phyloP scores from a whole-genome alignment of 2,888 invertebrate genomes.

The Darwinula stevensoni region DNA sequence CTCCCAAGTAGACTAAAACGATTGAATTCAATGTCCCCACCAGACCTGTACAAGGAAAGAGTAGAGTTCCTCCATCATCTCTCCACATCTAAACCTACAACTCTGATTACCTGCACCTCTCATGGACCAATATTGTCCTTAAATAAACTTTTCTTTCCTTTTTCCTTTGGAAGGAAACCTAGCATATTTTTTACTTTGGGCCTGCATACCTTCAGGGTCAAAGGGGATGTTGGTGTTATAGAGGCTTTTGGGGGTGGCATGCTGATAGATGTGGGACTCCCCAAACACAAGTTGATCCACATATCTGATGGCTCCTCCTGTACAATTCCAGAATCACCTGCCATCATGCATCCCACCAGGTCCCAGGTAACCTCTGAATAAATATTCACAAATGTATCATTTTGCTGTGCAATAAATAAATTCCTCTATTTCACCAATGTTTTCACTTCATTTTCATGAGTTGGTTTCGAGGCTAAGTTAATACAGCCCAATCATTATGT shows the following conservation, averaged over 20 bases:
- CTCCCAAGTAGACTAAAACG: no score
- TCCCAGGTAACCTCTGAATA: slow-evolving; percentile 50
- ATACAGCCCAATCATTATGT: no score
- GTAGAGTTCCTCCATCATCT: no score
- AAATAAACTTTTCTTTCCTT: slow-evolving; percentile 1
- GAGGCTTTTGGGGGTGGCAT: slow-evolving; percentile 28
- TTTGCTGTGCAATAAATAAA: no score
- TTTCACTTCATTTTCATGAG: no score
- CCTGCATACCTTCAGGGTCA: slow-evolving; percentile 3
- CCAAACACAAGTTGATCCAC: slow-evolving; percentile 47
- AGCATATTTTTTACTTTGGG: background rate
- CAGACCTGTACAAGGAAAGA: no score
- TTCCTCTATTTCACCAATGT: no score
- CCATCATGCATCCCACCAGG: slow-evolving; percentile 54
- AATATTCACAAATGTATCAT: background rate
- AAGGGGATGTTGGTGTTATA: slow-evolving; percentile 14
- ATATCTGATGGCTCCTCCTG: slow-evolving; percentile 65
- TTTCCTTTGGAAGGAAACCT: background rate
- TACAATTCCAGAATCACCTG: slow-evolving; percentile 24
- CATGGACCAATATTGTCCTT: no score
- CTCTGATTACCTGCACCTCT: no score
- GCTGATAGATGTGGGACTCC: slow-evolving; percentile 38
- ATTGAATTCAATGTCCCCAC: no score
- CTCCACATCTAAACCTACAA: no score
- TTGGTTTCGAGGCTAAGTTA: no score